Conservation (phyloP, 1,140 invertebrate genomes). For the Notospermus geniculatus region DNA sequence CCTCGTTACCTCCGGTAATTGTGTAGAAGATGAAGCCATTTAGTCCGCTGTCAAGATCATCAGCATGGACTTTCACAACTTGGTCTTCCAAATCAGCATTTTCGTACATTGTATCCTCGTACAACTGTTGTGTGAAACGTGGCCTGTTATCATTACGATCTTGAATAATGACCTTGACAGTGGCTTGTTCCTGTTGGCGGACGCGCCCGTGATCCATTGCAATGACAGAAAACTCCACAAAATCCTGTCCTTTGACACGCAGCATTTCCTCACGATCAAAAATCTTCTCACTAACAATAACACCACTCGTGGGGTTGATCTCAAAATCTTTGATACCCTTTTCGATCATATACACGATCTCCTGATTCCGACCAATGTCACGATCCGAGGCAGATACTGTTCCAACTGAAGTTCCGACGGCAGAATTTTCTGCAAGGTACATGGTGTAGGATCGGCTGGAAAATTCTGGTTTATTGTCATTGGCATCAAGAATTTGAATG, state of each 20-base stretch:
- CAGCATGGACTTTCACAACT: constrained; percentile 75
- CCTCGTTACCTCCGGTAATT: constrained; percentile 69
- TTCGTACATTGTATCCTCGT: constrained; percentile 82
- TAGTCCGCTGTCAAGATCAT: constrained; percentile 66
- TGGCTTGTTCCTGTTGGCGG: constrained; percentile 58
- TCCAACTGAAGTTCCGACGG: constrained; percentile 77
- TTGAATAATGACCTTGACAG: constrained; percentile 67
- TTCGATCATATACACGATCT: constrained; percentile 82
- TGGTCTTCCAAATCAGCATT: constrained; percentile 66
- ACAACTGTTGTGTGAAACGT: constrained; percentile 76
- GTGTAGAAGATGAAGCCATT: constrained; percentile 76
- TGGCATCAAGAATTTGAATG: constrained; percentile 79
- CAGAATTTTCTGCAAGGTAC: constrained; percentile 79
- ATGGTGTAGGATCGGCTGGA: constrained; percentile 75
- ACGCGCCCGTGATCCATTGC: constrained; percentile 39
- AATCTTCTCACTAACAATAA: constrained; percentile 73
- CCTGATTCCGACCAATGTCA: constrained; percentile 87
- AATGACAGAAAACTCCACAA: constrained; percentile 36
- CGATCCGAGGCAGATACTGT: constrained; percentile 83
- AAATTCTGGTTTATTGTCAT: constrained; percentile 88
- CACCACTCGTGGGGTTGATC: constrained; percentile 82
- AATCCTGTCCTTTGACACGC: constrained; percentile 27
- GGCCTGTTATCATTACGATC: constrained; percentile 94
- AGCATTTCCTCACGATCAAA: constrained; percentile 49
- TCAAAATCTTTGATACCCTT: constrained; percentile 77